Base-by-base conservation (phyloP, 2,888 invertebrate genomes). In the Apocheima hispidaria region DNA sequence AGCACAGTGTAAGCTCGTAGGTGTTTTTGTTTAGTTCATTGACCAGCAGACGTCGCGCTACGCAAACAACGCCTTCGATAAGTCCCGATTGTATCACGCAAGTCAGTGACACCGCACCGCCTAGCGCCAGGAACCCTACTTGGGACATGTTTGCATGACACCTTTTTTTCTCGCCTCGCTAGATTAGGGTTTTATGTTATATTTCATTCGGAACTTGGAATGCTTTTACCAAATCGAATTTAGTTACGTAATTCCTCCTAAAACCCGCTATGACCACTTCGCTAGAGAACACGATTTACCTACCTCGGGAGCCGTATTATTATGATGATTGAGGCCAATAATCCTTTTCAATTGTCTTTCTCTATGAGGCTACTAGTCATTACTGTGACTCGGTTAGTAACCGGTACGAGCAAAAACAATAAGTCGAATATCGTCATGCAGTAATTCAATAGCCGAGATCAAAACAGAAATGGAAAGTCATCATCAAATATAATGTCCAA, bases 21-120 rank as follows among this genome's bases (percentile, higher is more conserved):
- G 85, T 88, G 88, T 88, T 90, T 90, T 88, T 90, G 85, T 90
- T 91, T 91, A 86, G 91, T 92, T 91, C 92, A 90, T 88, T 91
- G 91, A 92, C 92, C 92, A 91, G 84, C 74, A n/a, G 5, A 75
- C 80, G 86, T 82, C 84, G 84, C 80, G 82, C 84, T 84, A 84
- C 84, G 87, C 90, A 91, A 90, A 92, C 91, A 90, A 84, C 88
- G 82, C 81, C 84, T 86, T 84, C 87, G 91, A 92, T 92, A 92
- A 92, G 80, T 88, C 82, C 81, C 83, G 87, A 89, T 88, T 87
- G 84, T 87, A 78, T 88, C 87, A 88, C 79, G 80, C 81, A 82
- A 85, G 87, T 87, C 87, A 87, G 81, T 84, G 86, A 86, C 88
- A 82, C 79, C 36, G 36, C 36, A 23, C 28, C 38, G 36, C 46